Percentiles rank a stretch among this genome's conserved stretches.
Conservation (phyloP, 2,113 vertebrate genomes). For the Laterallus jamaicensis region DNA sequence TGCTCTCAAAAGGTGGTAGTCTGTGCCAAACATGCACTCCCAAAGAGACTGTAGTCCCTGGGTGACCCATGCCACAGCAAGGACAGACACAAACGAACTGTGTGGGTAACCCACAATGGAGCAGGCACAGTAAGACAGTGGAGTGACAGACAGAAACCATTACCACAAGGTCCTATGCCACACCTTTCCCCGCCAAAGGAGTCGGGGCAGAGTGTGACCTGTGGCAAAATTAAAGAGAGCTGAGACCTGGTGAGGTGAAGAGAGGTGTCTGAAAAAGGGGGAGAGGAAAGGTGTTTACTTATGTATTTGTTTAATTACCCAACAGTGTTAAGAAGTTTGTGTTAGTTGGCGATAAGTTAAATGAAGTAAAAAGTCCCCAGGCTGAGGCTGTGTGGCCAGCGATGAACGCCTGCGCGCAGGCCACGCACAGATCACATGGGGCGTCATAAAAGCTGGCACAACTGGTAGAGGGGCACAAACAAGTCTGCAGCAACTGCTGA, state of each 20-base stretch:
- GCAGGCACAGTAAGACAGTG: background rate
- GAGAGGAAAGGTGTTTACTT: background rate
- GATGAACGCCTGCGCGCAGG: background rate
- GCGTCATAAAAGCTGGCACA: background rate
- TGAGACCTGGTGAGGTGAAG: rapidly evolving
- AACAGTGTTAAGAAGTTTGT: background rate
- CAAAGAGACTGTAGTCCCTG: background rate
- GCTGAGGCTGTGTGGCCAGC: background rate
- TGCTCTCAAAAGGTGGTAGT: background rate
- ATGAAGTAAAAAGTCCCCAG: background rate
- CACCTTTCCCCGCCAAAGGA: background rate
- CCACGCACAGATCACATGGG: background rate
- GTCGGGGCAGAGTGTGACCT: background rate
- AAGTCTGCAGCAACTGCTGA: background rate
- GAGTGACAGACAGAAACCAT: background rate
- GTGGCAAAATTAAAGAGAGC: background rate
- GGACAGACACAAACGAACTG: background rate
- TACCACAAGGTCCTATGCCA: background rate
- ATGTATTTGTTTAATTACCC: background rate
- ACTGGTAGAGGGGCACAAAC: background rate
- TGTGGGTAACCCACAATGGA: background rate
- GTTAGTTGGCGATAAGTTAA: background rate
- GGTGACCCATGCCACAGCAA: background rate
- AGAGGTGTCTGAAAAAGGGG: background rate
- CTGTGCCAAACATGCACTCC: background rate